A percentile compares a stretch with the other conserved stretches of the same genome.
These are phyloP conservation scores for Perodicticus potto DNA, from an alignment of 2,797 vertebrate genomes.

Conservation along the genomic window DNA sequence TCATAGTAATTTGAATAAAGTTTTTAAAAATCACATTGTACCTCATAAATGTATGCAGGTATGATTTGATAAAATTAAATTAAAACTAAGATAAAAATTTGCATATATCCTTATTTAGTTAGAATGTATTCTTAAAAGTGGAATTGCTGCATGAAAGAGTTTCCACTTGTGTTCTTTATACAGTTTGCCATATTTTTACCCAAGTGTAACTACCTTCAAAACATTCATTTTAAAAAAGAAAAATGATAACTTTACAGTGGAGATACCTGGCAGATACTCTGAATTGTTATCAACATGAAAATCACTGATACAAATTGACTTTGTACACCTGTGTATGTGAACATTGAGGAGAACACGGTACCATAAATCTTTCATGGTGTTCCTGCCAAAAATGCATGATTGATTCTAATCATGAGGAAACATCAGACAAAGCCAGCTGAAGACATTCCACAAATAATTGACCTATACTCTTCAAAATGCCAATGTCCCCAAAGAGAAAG, in stretches of 20 bases:
- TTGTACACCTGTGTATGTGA: not conserved
- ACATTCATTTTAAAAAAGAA: conserved; percentile 46
- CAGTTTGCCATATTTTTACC: not conserved
- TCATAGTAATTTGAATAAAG: no score
- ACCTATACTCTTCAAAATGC: conserved; percentile 11
- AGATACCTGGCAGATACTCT: not conserved
- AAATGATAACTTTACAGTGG: conserved; percentile 5
- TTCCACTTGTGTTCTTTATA: conserved; percentile 5
- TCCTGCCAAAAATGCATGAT: conserved; percentile 19
- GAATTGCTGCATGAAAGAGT: not conserved
- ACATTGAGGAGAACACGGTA: not conserved
- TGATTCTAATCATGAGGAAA: conserved; percentile 16
- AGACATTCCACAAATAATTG: not conserved
- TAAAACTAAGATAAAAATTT: not conserved
- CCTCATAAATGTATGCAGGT: no score
- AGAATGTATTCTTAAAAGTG: not conserved
- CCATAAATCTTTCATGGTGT: not conserved
- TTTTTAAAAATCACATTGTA: no score
- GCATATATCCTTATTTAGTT: not conserved
- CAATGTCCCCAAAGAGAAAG: not conserved
- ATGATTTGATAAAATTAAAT: no score
- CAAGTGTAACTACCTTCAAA: conserved; percentile 2
- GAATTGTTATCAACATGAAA: conserved; percentile 30
- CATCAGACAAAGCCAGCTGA: conserved; percentile 9
- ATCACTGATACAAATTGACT: not conserved